Evolutionary conservation across 1,140 invertebrate genomes (phyloP), one percentile per base, ranked within the genome.

Genomic region (Oreohelix idahoensis): DNA sequence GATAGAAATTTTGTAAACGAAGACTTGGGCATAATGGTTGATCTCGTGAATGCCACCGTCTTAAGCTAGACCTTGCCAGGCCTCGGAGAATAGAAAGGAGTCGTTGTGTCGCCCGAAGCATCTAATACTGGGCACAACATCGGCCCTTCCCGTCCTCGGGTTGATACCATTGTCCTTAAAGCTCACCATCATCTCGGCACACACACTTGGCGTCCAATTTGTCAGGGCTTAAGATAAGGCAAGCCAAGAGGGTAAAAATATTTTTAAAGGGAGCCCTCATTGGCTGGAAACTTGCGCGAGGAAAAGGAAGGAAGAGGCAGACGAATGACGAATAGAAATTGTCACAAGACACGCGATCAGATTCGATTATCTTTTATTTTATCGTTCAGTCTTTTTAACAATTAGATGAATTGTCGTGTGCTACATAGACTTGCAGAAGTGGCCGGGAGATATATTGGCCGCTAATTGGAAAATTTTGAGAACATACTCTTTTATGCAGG

Each of bases 1-100:
- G 77, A 79, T 79, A 79, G 77, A 36, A 42, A 79, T 79, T 79
- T 78, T 23, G 77, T 79, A 58, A 79, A 79, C 38, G 77, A 79
- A 79, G 77, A 38, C 77, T 10, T 15, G 53, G 58, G 51, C 77
- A 66, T 66, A 66, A 66, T 66, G 63, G 63, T 32, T 66, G n/a
- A 66, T 66, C n/a, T 32, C 2, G 8, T 35, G n/a, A 29, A 35
- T 66, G 20, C 63, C 5, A 17, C 23, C n/a, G 63, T 66, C 63
- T 66, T 66, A 66, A 66, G 29, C 63, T 23, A 66, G 8, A 32
- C 29, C 8, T 66, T 66, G 1, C 29, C 63, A 66, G 29, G 63
- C n/a, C n/a, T 32, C 8, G 29, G n/a, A 23, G 20, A 66, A 58
- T 20, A 35, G n/a, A 66, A 35, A 2, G 63, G 8, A 66, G 63